These are phyloP conservation scores for Condylostylus longicornis DNA, from an alignment of 1,140 invertebrate genomes.

Conservation along the genomic window DNA sequence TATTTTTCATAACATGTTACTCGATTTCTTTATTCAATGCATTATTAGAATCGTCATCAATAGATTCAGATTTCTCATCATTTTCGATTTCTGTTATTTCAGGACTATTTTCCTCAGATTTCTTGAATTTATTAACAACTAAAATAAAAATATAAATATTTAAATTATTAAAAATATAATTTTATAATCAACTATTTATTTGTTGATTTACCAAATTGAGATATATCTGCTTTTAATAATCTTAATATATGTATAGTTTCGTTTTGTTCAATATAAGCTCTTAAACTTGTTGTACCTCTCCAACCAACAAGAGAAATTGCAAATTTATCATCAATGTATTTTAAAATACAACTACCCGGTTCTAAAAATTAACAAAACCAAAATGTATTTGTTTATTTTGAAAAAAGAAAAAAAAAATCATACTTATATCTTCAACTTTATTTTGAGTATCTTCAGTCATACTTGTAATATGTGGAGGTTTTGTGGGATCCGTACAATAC, in stretches of 20 bases:
- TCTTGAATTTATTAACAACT: slow-evolving; percentile 28
- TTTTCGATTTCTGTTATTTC: slow-evolving; percentile 7
- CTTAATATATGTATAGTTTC: slow-evolving; percentile 76
- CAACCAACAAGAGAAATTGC: slow-evolving; percentile 70
- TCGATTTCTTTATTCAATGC: background rate
- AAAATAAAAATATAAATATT: background rate
- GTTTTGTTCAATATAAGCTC: slow-evolving; percentile 68
- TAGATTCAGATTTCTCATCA: slow-evolving; percentile 6
- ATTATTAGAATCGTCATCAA: slow-evolving; percentile 1
- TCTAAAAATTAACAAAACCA: slow-evolving; percentile 38
- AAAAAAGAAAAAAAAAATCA: slow-evolving; percentile 18
- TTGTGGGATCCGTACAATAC: slow-evolving; percentile 55
- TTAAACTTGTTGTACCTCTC: slow-evolving; percentile 70
- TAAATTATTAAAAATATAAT: background rate
- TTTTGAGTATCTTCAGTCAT: slow-evolving; percentile 47
- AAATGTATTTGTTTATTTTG: background rate
- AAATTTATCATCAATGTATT: slow-evolving; percentile 44
- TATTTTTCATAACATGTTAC: no score
- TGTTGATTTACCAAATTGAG: slow-evolving; percentile 50
- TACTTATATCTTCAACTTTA: slow-evolving; percentile 48
- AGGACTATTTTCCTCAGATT: slow-evolving; percentile 19
- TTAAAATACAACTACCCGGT: slow-evolving; percentile 58
- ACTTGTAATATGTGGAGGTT: slow-evolving; percentile 49
- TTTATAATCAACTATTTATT: background rate
- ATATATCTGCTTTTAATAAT: slow-evolving; percentile 65